phyloP scores from a whole-genome alignment of 2,113 vertebrate genomes.

The Bubo blakistoni region DNA sequence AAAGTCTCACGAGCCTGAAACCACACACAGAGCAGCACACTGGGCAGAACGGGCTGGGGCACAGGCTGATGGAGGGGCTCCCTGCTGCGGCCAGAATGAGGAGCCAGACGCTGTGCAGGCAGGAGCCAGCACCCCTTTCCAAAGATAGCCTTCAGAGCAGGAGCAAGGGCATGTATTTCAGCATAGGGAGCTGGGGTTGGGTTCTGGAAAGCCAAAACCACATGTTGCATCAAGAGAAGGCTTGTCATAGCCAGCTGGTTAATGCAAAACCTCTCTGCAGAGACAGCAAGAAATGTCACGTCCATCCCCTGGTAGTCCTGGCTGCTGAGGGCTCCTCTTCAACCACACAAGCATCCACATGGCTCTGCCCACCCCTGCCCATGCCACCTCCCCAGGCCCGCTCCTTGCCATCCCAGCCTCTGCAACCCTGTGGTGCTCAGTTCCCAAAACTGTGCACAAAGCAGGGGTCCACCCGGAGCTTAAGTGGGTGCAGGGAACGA shows the following conservation, averaged over 20 bases:
- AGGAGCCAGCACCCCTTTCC: neutral
- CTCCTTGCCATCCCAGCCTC: neutral
- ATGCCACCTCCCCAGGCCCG: neutral
- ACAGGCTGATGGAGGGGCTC: neutral
- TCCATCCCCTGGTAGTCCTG: neutral
- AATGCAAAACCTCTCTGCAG: slow-evolving; percentile 11
- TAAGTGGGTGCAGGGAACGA: neutral
- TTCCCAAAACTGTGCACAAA: neutral
- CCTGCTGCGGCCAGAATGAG: neutral
- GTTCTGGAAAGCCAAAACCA: slow-evolving; percentile 30
- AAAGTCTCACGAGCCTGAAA: neutral
- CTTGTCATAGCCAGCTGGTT: slow-evolving; percentile 26
- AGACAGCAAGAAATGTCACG: slow-evolving; percentile 13
- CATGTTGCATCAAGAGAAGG: neutral
- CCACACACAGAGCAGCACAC: neutral
- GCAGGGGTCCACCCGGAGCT: neutral
- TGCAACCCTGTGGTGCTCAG: fast-evolving
- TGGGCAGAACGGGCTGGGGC: neutral
- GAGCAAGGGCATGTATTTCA: neutral
- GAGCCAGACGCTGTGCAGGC: neutral
- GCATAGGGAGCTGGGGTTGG: neutral
- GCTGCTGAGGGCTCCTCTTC: neutral
- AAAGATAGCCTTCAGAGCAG: slow-evolving; percentile 7
- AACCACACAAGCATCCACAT: neutral
- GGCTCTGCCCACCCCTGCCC: neutral